These are phyloP conservation scores for Apodemia hepburni DNA, from an alignment of 2,888 invertebrate genomes.

Conservation along the genomic window DNA sequence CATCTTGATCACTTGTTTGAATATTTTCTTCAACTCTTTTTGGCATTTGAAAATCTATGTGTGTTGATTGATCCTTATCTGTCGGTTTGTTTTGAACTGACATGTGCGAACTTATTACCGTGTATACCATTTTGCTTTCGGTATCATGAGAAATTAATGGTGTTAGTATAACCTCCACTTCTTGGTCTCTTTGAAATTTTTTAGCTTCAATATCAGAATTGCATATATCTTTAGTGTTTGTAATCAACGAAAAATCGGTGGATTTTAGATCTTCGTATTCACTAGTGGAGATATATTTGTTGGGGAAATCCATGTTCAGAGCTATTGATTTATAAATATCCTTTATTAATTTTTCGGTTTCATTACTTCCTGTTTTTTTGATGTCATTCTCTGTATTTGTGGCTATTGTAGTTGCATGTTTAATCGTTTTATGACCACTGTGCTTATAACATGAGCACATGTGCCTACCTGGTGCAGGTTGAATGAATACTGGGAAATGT, in stretches of 20 bases:
- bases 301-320: conserved; percentile 42
- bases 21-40: conserved; percentile 21
- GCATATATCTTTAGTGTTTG: conserved; percentile 16
- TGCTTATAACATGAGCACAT: conserved; percentile 46
- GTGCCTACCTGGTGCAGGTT: conserved; percentile 41
- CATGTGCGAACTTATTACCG: conserved; percentile 22
- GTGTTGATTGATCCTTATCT: conserved; percentile 15
- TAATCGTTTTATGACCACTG: conserved; percentile 32
- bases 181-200: conserved; percentile 23
- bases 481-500: conserved; percentile 55
- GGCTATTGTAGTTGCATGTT: conserved; percentile 38
- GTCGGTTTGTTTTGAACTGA: conserved; percentile 6
- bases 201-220: conserved; percentile 1
- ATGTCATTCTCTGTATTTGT: conserved; percentile 49
- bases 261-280: conserved; percentile 38
- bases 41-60: neutral
- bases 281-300: conserved; percentile 43
- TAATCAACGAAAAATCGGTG: conserved; percentile 22
- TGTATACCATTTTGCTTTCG: conserved; percentile 21
- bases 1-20: conserved; percentile 20
- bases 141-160: conserved; percentile 22
- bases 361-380: conserved; percentile 39
- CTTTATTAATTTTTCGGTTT: conserved; percentile 61
- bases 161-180: conserved; percentile 28
- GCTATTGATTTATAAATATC: conserved; percentile 69